Base-by-base conservation (phyloP, 1,140 invertebrate genomes). In the Phocides pigmalion region DNA sequence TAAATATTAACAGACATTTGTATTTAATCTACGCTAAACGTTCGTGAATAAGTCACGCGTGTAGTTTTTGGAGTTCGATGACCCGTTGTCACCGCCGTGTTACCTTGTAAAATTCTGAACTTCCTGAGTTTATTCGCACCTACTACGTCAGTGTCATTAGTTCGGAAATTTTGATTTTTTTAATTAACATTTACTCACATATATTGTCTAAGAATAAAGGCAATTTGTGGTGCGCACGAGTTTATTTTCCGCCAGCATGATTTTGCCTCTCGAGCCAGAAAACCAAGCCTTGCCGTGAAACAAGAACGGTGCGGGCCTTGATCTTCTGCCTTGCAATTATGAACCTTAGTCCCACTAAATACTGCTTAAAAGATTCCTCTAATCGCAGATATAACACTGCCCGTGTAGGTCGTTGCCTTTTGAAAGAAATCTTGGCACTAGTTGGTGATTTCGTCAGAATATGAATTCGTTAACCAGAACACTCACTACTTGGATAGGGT, bases 381-480 rank as follows among this genome's bases (percentile, higher is more conserved):
- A 3, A 28, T 16, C n/a, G 67, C 49, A 70, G 64, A 41, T 47
- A 53, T 62, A 70, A 66, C 63, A 42, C 69, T 51, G 72, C 64
- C 61, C 64, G 62, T 56, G 68, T 75, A 79, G 87, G 87, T 89
- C 84, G 78, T 82, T 89, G 87, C 73, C 87, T 87, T 78, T 83
- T 77, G 70, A 80, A 87, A 87, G 79, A 87, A 86, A 86, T 86
- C 81, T 89, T 89, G 84, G 87, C 87, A 89, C 74, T 77, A 70
- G 76, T 63, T 74, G 62, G 66, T 73, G 75, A 83, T 86, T 87
- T 89, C 84, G 82, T 87, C 81, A 86, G 81, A 81, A 77, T 79
- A 74, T 78, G 83, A 84, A 82, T 85, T 80, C 72, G 82, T 89
- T 83, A 82, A 84, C 79, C 74, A 73, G 78, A 80, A 79, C 69